A percentile compares a stretch with the other conserved stretches of the same genome.
Evolutionary conservation across 1,140 invertebrate genomes (phyloP).

Genomic region (Micrasema longulum): DNA sequence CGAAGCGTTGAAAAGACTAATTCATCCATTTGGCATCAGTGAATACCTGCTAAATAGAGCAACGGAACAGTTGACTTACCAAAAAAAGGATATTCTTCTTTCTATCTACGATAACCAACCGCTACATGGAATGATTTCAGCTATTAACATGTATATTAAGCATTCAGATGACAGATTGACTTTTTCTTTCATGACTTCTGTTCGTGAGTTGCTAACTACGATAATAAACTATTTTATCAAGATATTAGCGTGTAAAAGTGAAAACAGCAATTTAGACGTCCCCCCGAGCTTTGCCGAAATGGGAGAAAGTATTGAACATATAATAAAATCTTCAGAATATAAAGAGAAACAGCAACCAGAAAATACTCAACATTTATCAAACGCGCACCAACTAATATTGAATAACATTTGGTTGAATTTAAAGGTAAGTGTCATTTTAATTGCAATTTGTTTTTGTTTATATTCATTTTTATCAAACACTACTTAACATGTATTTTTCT

Average conservation of each 20-base stretch:
- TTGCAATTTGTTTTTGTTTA: too few species aligned
- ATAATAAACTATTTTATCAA: slow-evolving; percentile 37
- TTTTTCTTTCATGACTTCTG: slow-evolving; percentile 60
- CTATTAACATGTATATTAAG: slow-evolving; percentile 49
- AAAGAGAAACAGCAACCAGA: slow-evolving; percentile 52
- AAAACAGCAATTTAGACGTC: background rate
- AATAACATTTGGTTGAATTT: slow-evolving; percentile 84
- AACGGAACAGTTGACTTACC: slow-evolving; percentile 41
- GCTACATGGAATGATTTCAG: slow-evolving; percentile 57
- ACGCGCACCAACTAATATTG: slow-evolving; percentile 76
- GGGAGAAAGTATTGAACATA: slow-evolving; percentile 66
- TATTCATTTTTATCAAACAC: too few species aligned
- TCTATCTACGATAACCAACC: slow-evolving; percentile 49
- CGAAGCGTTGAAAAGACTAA: slow-evolving; percentile 1
- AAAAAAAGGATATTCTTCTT: slow-evolving; percentile 42
- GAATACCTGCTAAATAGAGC: slow-evolving; percentile 45
- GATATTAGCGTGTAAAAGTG: slow-evolving; percentile 28
- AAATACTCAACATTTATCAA: slow-evolving; percentile 64
- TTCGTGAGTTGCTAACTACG: slow-evolving; percentile 48
- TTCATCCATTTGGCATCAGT: slow-evolving; percentile 10
- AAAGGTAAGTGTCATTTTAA: slow-evolving; percentile 69
- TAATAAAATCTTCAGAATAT: slow-evolving; percentile 62
- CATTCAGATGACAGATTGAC: slow-evolving; percentile 54
- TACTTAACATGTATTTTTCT: too few species aligned
- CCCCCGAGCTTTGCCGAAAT: slow-evolving; percentile 70